These are phyloP conservation scores for Gallinago paraguaiae DNA, from an alignment of 2,113 vertebrate species.

Conservation along the genomic window DNA sequence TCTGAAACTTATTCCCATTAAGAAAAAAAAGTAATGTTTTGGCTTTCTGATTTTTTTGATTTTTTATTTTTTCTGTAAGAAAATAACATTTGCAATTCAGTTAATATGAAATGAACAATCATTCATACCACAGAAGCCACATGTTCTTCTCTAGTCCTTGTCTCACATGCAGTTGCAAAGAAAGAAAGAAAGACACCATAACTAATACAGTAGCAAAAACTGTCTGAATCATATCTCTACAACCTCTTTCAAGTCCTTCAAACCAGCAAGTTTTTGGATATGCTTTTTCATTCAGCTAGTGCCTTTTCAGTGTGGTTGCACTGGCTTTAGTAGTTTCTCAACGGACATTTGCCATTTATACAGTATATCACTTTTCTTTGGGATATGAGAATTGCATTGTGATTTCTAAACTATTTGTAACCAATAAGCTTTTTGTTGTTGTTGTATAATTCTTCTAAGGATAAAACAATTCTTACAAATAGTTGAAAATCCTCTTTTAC, in stretches of 20 bases:
- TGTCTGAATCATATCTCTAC: neutral
- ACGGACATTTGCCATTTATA: neutral
- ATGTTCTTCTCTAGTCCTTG: neutral
- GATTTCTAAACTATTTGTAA: neutral
- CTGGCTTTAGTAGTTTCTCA: neutral
- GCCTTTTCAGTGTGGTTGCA: neutral
- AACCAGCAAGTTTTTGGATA: neutral
- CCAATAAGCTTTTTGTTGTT: neutral
- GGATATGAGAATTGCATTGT: neutral
- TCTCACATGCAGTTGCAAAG: neutral
- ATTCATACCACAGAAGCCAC: neutral
- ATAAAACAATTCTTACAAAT: neutral
- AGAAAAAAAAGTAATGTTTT: neutral
- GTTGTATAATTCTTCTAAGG: neutral
- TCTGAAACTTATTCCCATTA: neutral
- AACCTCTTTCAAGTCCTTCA: neutral
- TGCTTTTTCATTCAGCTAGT: neutral
- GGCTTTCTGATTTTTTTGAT: neutral
- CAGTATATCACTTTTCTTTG: neutral
- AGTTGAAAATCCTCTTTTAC: neutral
- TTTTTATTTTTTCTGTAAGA: neutral
- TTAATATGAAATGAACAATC: neutral
- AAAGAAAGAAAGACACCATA: fast-evolving
- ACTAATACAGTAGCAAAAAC: neutral
- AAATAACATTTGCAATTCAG: neutral